Evolutionary conservation across 2,113 vertebrate species (phyloP).

Genomic region (Caloenas nicobarica): DNA sequence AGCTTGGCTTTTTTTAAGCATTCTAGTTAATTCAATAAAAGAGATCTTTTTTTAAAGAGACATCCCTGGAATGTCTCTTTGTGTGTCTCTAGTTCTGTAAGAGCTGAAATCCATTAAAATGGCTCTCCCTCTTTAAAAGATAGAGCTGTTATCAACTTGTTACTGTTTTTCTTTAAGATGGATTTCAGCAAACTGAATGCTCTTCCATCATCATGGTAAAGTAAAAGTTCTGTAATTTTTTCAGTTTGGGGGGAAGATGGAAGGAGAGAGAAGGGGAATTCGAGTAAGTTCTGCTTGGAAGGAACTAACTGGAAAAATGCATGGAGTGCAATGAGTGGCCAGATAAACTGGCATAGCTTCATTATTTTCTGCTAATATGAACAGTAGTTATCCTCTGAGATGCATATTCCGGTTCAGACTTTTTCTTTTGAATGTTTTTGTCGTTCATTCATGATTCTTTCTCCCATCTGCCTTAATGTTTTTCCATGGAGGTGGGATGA

Average conservation of each 20-base stretch:
- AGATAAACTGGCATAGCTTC: background rate
- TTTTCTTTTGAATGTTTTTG: background rate
- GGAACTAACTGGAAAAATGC: background rate
- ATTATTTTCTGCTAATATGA: background rate
- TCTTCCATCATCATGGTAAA: background rate
- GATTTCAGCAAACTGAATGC: background rate
- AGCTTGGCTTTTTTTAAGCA: background rate
- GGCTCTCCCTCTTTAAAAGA: background rate
- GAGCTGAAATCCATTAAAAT: background rate
- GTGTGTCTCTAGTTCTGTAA: background rate
- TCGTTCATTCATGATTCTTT: background rate
- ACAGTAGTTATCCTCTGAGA: background rate
- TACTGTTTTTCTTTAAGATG: background rate
- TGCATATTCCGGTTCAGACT: background rate
- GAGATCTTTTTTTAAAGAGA: background rate
- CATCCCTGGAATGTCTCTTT: background rate
- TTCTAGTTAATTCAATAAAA: background rate
- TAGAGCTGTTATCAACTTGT: background rate
- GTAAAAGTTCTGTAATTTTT: background rate
- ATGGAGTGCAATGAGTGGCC: background rate
- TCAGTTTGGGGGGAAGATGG: background rate
- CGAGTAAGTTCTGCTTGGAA: background rate
- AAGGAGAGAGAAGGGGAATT: background rate
- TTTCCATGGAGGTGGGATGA: background rate
- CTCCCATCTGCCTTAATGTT: background rate